These are phyloP conservation scores for Caprella mutica DNA, from an alignment of 2,888 invertebrate genomes.

Conservation along the genomic window DNA sequence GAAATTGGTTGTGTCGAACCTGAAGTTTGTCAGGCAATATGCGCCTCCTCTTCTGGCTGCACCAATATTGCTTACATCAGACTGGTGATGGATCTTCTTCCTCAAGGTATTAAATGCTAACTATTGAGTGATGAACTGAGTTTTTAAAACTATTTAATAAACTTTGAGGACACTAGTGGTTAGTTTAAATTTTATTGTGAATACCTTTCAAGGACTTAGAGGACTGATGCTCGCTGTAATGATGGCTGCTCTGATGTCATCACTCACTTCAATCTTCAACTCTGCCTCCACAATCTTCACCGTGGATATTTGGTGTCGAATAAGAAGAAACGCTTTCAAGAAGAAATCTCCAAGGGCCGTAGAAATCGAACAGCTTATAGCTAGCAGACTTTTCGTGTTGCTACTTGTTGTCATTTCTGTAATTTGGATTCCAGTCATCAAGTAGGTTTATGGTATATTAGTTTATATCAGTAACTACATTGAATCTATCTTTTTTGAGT, in stretches of 20 bases:
- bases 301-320: slow-evolving; percentile 42
- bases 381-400: slow-evolving; percentile 40
- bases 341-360: slow-evolving; percentile 21
- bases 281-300: slow-evolving; percentile 45
- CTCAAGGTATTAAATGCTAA: slow-evolving; percentile 38
- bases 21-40: slow-evolving; percentile 40
- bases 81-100: slow-evolving; percentile 44
- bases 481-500: too few species aligned
- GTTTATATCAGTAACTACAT: too few species aligned
- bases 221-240: slow-evolving; percentile 47
- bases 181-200: neutral
- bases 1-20: slow-evolving; percentile 44
- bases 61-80: slow-evolving; percentile 43
- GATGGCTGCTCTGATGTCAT: slow-evolving; percentile 46
- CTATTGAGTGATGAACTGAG: neutral
- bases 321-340: slow-evolving; percentile 38
- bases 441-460: slow-evolving; percentile 24
- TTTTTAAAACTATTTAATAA: neutral
- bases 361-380: slow-evolving; percentile 44
- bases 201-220: slow-evolving; percentile 36
- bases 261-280: slow-evolving; percentile 46
- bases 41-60: slow-evolving; percentile 42
- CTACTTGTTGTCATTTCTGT: slow-evolving; percentile 38
- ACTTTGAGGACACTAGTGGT: neutral
- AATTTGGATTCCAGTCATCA: slow-evolving; percentile 45